Evolutionary conservation across 2,888 invertebrate genomes (phyloP), one percentile per base, ranked within the genome.

Genomic region (Branchipolynoe longqiensis): DNA sequence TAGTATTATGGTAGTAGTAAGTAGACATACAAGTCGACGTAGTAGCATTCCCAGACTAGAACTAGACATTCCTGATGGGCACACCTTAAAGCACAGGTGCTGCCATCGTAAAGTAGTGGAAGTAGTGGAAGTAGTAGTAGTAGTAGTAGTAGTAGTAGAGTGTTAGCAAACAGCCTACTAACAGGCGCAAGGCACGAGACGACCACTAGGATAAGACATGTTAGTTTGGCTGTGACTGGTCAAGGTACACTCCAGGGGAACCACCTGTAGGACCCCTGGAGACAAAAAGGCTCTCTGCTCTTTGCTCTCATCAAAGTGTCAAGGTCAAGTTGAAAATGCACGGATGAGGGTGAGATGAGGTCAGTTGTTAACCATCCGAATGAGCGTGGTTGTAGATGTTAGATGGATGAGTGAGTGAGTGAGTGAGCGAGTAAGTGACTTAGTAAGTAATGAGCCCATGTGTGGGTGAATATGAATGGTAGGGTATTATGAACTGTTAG

Each of bases 221-320:
- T 69, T 69, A 69, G 69, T 69, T 69, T 69, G 69, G 69, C 38
- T 33, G 69, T 69, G 69, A 69, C 69, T 33, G 69, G 69, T 69
- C 69, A 69, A 69, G 69, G 69, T 36, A 14, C 69, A 69, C 22
- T 69, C 69, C 69, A 69, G 69, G 38, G 8, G 69, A n/a, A 22
- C 69, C 69, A 69, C 22, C 25, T 12, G 18, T 22, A 36, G 69
- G 69, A 69, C 8, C 8, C 38, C 69, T 69, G 36, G 69, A 69
- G 33, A 69, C n/a, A 38, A 69, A 38, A 33, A 36, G 69, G 38
- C 36, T 62, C 31, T 59, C 14, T 8, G 8, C 25, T n/a, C 25
- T n/a, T 58, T n/a, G 14, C 38, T 36, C 22, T 69, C 69, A 36
- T 69, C 4, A 33, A 48, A 69, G 69, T 69, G 33, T 69, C 69